Evolutionary conservation across 1,140 invertebrate genomes (phyloP), one percentile per base, ranked within the genome.

Genomic region (Pseudomyrmex pallidus): DNA sequence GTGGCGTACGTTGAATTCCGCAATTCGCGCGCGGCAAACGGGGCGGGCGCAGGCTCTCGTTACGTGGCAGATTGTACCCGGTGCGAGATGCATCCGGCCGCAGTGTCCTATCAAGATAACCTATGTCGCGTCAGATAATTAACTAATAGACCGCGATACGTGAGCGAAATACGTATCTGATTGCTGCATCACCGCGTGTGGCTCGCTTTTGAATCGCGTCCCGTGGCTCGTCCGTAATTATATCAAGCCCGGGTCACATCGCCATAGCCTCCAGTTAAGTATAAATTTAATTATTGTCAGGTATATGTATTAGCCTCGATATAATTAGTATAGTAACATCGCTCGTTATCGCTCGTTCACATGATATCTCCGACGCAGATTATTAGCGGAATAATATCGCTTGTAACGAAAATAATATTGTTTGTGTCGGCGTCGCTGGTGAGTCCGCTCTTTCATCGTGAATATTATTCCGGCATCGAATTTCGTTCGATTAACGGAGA

Each of bases 21-120:
- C 66, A 80, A 80, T 80, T 72, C 66, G 66, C 67, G 76, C 56
- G 76, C 54, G 57, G 52, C 20, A 54, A 15, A 54, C 74, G 50
- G 66, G 61, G 64, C 52, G 64, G 62, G 50, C n/a, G 17, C 76
- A 48, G 46, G 54, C 76, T 59, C 85, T 82, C 54, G 84, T 63
- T 68, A 73, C 17, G 12, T 64, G 82, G 82, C 61, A 73, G 80
- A 86, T 86, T 74, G 70, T 66, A 54, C n/a, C n/a, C 35, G 35
- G 64, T 52, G 22, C 62, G 72, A 25, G 61, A 46, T 44, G 52
- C 85, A 85, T 61, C 72, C 56, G 56, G 83, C 67, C 78, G 44
- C 78, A 82, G 70, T 72, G 25, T 72, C 54, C 66, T 80, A 80
- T 87, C 82, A 73, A 74, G 74, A 77, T 87, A 87, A 86, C 57